Conservation (phyloP, 2,888 invertebrate species). For the Argyresthia albistria region DNA sequence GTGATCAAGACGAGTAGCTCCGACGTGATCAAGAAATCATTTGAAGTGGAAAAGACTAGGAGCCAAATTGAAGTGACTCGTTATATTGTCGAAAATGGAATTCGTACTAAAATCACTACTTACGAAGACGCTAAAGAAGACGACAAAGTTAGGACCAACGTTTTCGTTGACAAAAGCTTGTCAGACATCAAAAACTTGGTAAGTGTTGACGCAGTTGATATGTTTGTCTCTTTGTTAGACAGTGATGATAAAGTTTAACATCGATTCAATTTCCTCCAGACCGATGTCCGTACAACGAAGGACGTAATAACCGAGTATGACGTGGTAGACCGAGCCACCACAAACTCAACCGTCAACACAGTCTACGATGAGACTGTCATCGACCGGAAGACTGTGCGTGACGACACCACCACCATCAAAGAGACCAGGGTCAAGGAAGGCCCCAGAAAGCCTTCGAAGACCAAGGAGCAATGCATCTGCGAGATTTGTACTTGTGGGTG, state of each 20-base stretch:
- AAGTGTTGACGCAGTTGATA: constrained; percentile 21
- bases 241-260: background rate
- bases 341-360: constrained; percentile 43
- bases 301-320: constrained; percentile 60
- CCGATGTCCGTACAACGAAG: constrained; percentile 64
- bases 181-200: constrained; percentile 69
- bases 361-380: constrained; percentile 36
- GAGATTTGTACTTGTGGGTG: constrained; percentile 94
- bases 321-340: constrained; percentile 64
- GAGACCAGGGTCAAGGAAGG: constrained; percentile 49
- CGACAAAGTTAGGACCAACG: constrained; percentile 62
- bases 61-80: constrained; percentile 66
- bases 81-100: constrained; percentile 61
- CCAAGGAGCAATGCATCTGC: constrained; percentile 88
- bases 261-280: constrained; percentile 18
- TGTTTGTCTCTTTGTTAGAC: background rate
- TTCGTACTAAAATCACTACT: constrained; percentile 59
- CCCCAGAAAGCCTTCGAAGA: constrained; percentile 53
- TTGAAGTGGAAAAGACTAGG: constrained; percentile 56
- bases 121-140: constrained; percentile 67
- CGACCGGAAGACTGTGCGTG: constrained; percentile 50
- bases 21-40: constrained; percentile 54
- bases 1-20: constrained; percentile 43
- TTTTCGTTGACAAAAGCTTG: constrained; percentile 63
- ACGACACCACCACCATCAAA: constrained; percentile 54